Conservation (phyloP, 2,797 vertebrate species). For the Leucoraja ocellata region DNA sequence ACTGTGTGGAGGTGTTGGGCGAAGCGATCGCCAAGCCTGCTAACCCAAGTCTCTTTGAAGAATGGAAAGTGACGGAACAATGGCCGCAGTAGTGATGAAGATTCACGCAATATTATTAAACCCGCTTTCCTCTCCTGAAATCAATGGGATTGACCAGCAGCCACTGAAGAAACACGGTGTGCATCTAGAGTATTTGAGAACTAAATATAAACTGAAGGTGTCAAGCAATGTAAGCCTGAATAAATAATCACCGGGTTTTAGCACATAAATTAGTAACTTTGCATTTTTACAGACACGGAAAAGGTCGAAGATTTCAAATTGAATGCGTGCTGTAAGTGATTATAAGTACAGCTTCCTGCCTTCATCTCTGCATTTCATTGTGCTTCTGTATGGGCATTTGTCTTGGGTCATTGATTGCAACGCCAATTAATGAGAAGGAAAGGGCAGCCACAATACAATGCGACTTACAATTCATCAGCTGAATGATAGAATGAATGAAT, state of each 20-base stretch:
- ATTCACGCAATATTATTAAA: neutral
- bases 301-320: neutral
- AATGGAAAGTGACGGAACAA: neutral
- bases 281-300: neutral
- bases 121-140: neutral
- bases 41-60: no score
- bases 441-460: neutral
- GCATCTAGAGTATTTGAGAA: neutral
- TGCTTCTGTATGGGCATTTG: neutral
- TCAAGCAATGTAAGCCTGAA: neutral
- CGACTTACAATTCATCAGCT: neutral
- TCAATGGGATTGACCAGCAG: no score
- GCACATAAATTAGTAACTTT: neutral
- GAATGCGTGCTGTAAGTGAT: neutral
- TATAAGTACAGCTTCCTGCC: neutral
- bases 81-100: neutral
- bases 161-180: neutral
- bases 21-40: no score
- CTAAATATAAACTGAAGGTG: neutral
- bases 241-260: neutral
- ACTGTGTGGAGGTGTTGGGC: no score
- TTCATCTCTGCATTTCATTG: neutral
- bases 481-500: no score
- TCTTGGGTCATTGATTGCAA: neutral
- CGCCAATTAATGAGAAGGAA: neutral